Conservation (phyloP, 2,113 vertebrate genomes). For the Bujurquina vittata region DNA sequence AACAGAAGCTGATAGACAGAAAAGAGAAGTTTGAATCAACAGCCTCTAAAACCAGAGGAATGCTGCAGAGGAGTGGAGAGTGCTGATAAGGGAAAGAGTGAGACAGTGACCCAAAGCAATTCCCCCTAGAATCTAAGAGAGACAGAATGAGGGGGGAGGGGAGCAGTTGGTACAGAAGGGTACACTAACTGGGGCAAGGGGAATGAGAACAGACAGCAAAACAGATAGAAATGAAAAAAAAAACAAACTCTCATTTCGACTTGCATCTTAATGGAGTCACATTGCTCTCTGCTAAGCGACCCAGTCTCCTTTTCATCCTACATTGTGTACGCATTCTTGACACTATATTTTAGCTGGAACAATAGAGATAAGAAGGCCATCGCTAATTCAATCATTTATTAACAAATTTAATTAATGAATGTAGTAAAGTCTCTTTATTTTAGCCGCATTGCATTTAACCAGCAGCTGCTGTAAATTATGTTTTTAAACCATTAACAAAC, state of each 20-base stretch:
- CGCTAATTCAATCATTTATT: background rate
- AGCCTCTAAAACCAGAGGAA: constrained; percentile 34
- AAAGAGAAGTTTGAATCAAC: constrained; percentile 39
- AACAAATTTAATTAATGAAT: background rate
- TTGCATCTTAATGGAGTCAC: constrained; percentile 7
- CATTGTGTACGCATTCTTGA: background rate
- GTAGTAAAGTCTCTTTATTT: background rate
- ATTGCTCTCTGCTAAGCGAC: background rate
- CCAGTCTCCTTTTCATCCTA: background rate
- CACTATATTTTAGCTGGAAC: background rate
- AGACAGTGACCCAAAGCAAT: constrained; percentile 61
- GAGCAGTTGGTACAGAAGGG: constrained; percentile 16
- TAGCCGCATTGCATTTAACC: background rate
- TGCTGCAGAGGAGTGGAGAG: constrained; percentile 54
- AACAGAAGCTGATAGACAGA: constrained; percentile 24
- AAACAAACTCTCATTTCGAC: constrained; percentile 19
- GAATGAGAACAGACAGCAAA: constrained; percentile 46
- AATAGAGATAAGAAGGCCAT: background rate
- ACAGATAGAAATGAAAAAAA: constrained; percentile 23
- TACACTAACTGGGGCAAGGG: constrained; percentile 46
- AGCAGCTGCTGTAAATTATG: background rate
- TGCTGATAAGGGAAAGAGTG: constrained; percentile 67
- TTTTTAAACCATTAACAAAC: background rate
- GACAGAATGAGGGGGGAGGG: constrained; percentile 18
- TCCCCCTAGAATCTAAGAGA: constrained; percentile 45